These are phyloP conservation scores for Diogma glabrata DNA, from an alignment of 2,888 invertebrate species.

Conservation along the genomic window DNA sequence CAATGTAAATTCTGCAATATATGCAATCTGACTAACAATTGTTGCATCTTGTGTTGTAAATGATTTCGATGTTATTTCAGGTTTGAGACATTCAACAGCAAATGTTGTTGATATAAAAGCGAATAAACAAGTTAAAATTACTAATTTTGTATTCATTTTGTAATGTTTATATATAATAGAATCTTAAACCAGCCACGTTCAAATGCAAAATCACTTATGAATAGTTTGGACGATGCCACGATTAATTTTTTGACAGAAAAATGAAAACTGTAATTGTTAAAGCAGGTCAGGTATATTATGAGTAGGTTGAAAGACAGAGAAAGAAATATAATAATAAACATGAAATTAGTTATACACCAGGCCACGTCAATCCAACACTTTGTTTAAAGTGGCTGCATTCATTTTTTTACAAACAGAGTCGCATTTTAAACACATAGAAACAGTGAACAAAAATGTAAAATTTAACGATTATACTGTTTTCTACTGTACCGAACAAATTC, in stretches of 20 bases:
- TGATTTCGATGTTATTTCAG: constrained; percentile 60
- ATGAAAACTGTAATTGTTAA: not conserved
- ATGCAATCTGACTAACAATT: constrained; percentile 79
- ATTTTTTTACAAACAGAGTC: too few relatives aligned
- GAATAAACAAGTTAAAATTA: not conserved
- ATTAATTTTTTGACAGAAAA: constrained; percentile 2
- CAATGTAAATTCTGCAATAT: constrained; percentile 80
- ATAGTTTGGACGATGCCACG: constrained; percentile 4
- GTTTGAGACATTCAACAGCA: constrained; percentile 42
- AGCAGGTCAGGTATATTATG: not conserved
- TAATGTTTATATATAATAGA: not conserved
- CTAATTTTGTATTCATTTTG: not conserved
- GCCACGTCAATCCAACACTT: constrained; percentile 4
- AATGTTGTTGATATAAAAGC: not conserved
- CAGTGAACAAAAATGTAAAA: too few relatives aligned
- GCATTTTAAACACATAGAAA: too few relatives aligned
- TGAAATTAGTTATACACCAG: not conserved
- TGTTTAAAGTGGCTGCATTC: not conserved
- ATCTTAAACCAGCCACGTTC: constrained; percentile 4
- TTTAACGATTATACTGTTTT: too few relatives aligned
- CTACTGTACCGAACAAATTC: too few relatives aligned
- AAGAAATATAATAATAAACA: not conserved
- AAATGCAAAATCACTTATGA: too few relatives aligned
- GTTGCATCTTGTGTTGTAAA: constrained; percentile 92
- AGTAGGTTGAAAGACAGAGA: not conserved